Conservation (phyloP, 2,797 vertebrate genomes). For the Sarcoramphus papa region DNA sequence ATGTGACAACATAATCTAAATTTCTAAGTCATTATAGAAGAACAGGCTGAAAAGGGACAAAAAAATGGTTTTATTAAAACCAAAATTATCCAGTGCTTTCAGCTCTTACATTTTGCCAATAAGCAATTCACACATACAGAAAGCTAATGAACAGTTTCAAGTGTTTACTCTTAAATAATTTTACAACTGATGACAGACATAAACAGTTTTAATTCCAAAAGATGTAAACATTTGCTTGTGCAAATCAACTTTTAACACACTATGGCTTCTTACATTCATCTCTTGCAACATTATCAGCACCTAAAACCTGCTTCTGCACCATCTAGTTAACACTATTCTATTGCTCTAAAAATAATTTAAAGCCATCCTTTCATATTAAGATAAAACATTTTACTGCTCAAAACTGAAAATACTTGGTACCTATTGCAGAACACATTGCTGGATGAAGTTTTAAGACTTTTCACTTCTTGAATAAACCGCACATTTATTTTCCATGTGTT, state of each 20-base stretch:
- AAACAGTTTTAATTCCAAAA: constrained; percentile 35
- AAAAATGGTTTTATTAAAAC: constrained; percentile 53
- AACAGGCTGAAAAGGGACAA: background rate
- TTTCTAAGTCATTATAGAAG: background rate
- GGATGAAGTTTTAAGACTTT: background rate
- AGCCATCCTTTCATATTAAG: background rate
- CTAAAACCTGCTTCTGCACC: background rate
- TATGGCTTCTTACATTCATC: constrained; percentile 61
- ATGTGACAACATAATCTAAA: background rate
- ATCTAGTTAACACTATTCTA: background rate
- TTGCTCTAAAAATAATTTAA: constrained; percentile 40
- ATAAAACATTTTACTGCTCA: background rate
- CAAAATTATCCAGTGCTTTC: constrained; percentile 13
- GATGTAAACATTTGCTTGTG: constrained; percentile 62
- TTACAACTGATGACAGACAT: constrained; percentile 36
- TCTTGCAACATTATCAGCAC: constrained; percentile 6
- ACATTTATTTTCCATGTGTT: background rate
- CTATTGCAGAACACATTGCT: background rate
- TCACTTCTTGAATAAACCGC: background rate
- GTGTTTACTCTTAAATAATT: constrained; percentile 65
- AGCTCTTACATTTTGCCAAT: constrained; percentile 1
- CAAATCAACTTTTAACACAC: constrained; percentile 62
- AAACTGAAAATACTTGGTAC: constrained; percentile 10
- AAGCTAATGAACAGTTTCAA: constrained; percentile 50
- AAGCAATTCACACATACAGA: constrained; percentile 7